Base-by-base conservation (phyloP, 2,888 invertebrate species). In the Pristionchus japonicus region DNA sequence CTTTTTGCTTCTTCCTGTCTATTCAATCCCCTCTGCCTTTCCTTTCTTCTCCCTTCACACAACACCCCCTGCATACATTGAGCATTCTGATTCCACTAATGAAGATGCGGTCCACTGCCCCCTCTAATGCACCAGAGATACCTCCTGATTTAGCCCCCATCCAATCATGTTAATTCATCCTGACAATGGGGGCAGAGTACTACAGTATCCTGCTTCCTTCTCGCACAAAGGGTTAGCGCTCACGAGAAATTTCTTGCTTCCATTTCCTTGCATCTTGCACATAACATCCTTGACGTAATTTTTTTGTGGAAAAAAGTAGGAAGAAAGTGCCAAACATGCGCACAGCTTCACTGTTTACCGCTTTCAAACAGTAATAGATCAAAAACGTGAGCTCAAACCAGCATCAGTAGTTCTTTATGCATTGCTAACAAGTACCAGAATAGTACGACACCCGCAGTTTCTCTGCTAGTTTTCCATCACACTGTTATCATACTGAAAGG, bases 41-140 rank as follows among this genome's bases (percentile, higher is more conserved):
- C 84, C 31, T 34, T 86, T 74, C 86, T 34, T 86, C 74, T 74
- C 52, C 85, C 27, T n/a, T 67, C 52, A 27, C 31, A n/a, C n/a
- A 43, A 23, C 57, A 34, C n/a, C 47, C 74, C 77, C 43, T 77
- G n/a, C 43, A 77, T 27, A 43, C 70, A 77, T 47, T 77, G 43
- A 20, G 15, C 77, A 77, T 77, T 77, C 77, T 77, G 77, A 77
- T 77, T 43, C 77, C 43, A 77, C 77, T 77, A 77, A 77, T 77
- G 77, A 77, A 77, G 43, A 77, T 77, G 77, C 1, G 77, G 9
- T 43, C 20, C 74, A 67, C 64, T 61, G 9, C 64, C 34, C 64
- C 64, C 64, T 17, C 37, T 20, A 34, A 70, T 70, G 77, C 43
- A 40, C 70, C 23, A 43, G n/a, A n/a, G n/a, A 17, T 40, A 37